Conservation (phyloP, 2,113 vertebrate genomes). For the Leuciscus idus region DNA sequence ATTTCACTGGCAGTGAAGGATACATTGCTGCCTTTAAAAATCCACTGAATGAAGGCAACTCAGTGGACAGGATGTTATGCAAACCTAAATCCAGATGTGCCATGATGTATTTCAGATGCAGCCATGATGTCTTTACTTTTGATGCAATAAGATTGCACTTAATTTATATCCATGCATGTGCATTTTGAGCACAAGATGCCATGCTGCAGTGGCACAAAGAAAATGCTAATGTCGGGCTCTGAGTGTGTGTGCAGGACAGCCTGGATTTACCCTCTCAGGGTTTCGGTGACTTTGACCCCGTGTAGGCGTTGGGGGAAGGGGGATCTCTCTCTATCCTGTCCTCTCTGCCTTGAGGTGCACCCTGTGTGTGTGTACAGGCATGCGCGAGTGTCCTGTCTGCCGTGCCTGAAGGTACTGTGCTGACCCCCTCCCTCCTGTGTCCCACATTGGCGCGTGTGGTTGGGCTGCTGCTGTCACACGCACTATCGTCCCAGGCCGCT, state of each 20-base stretch:
- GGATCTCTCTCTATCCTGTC: constrained; percentile 58
- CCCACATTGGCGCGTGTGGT: constrained; percentile 56
- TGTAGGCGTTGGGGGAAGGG: constrained; percentile 37
- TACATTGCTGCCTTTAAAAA: background rate
- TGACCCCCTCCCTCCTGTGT: constrained; percentile 48
- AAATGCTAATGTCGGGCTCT: constrained; percentile 52
- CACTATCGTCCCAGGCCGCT: constrained; percentile 65
- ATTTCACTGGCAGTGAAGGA: background rate
- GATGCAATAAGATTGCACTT: background rate
- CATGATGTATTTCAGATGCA: background rate
- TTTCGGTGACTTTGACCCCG: constrained; percentile 67
- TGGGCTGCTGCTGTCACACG: constrained; percentile 68
- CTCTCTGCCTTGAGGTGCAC: constrained; percentile 60
- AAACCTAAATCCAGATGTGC: background rate
- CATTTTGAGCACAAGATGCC: constrained; percentile 32
- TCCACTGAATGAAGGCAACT: background rate
- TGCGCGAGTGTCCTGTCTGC: constrained; percentile 59
- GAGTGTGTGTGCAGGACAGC: constrained; percentile 55
- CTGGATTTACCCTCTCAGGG: constrained; percentile 51
- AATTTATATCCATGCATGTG: constrained; percentile 43
- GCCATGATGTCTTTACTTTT: background rate
- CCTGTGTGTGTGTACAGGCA: constrained; percentile 18
- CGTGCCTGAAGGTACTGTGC: constrained; percentile 64
- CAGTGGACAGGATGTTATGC: background rate
- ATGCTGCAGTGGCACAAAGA: constrained; percentile 46